Evolutionary conservation across 2,888 invertebrate genomes (phyloP), one percentile per base, ranked within the genome.

Genomic region (Parnassius smintheus): DNA sequence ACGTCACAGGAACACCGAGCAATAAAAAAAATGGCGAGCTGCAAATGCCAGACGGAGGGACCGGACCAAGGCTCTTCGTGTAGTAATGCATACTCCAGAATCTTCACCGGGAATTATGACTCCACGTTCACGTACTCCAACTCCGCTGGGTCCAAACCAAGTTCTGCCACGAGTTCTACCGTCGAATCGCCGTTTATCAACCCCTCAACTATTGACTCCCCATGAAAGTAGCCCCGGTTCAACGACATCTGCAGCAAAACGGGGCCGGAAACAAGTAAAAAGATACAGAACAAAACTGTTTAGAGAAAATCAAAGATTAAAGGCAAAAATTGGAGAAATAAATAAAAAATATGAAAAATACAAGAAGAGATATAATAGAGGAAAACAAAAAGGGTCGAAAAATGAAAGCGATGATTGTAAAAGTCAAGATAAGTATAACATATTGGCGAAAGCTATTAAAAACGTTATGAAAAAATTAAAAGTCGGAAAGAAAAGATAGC

Each of bases 1-100:
- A 59, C 56, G 45, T n/a, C 50, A 46, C 55, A 55, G 45, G 65
- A 65, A 56, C 61, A 65, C 42, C 50, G 54, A 57, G 48, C 49
- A 65, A 57, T 61, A 49, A 61, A 65, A 58, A 64, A 56, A 64
- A 25, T 61, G 59, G 59, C 61, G 51, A 57, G n/a, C 51, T 55
- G 59, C 60, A 44, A 57, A 60, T 62, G 59, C 62, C 50, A 65
- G 45, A 62, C 56, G 61, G 35, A 62, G 45, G 57, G 46, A 62
- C 35, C 25, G 45, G n/a, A 51, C 22, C 35, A 62, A 25, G 58
- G 62, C 57, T 12, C 62, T 62, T 48, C 45, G 46, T 53, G 13
- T 58, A 52, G 46, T 62, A 52, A 58, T 51, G 53, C 45, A 25
- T 25, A 25, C 25, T 25, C 25, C 25, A 25, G 25, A 25, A 25